Percentiles rank a stretch among this genome's conserved stretches.
Evolutionary conservation across 2,797 vertebrate genomes (phyloP).

Genomic region (Periophthalmus magnuspinnatus): DNA sequence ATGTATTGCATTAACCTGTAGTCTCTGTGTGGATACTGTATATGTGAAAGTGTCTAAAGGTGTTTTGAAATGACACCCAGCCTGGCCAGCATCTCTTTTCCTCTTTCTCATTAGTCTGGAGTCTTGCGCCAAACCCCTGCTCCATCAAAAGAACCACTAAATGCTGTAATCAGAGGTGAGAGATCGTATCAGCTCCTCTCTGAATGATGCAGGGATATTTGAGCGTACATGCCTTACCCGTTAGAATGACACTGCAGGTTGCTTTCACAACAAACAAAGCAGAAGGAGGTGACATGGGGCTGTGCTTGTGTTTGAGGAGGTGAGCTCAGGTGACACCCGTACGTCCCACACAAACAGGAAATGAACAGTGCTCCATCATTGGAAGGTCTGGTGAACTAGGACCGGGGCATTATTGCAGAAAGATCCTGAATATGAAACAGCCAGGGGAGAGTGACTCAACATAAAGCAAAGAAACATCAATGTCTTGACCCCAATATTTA

Average conservation of each 20-base stretch:
- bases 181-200: not conserved
- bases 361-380: not conserved
- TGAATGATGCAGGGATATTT: not conserved
- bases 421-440: not conserved
- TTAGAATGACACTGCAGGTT: not conserved
- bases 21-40: not conserved
- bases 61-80: not conserved
- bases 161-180: not conserved
- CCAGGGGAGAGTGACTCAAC: not conserved
- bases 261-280: not conserved
- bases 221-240: not conserved
- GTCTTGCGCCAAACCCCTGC: not conserved
- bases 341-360: not conserved
- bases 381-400: not conserved
- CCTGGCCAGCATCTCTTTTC: not conserved
- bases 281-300: not conserved
- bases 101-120: not conserved
- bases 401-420: not conserved
- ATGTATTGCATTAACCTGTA: not conserved
- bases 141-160: not conserved
- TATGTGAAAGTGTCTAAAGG: not conserved
- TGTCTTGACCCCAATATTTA: not conserved
- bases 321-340: not conserved
- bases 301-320: not conserved
- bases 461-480: not conserved